These are phyloP conservation scores for Columba janthina DNA, from an alignment of 2,113 vertebrate species.

Conservation along the genomic window DNA sequence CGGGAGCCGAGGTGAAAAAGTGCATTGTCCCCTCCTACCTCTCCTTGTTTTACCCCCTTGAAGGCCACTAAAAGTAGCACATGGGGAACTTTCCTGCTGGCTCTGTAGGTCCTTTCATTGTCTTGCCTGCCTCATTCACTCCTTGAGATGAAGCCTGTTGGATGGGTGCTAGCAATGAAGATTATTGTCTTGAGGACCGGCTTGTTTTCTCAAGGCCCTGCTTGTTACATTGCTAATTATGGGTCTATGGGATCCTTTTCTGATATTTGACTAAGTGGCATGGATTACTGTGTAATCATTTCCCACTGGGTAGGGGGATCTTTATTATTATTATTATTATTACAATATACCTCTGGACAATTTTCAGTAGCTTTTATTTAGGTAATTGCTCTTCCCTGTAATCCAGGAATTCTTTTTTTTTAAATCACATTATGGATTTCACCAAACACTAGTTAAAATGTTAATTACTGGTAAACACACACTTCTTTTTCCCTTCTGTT, in stretches of 20 bases:
- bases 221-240: constrained; percentile 75
- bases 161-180: constrained; percentile 66
- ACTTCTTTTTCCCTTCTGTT: background rate
- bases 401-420: constrained; percentile 46
- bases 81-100: constrained; percentile 73
- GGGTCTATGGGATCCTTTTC: constrained; percentile 61
- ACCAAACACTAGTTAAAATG: constrained; percentile 55
- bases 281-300: constrained; percentile 64
- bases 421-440: constrained; percentile 52
- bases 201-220: constrained; percentile 77
- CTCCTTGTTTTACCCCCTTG: constrained; percentile 58
- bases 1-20: background rate
- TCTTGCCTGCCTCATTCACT: constrained; percentile 64
- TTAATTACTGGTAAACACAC: constrained; percentile 57
- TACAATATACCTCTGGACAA: constrained; percentile 39
- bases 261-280: constrained; percentile 53
- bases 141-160: constrained; percentile 67
- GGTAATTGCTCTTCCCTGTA: constrained; percentile 41
- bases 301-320: constrained; percentile 34
- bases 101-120: constrained; percentile 71
- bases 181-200: constrained; percentile 70
- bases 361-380: constrained; percentile 49
- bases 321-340: background rate
- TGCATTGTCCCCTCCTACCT: constrained; percentile 1
- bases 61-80: constrained; percentile 72